Base-by-base conservation (phyloP, 2,113 vertebrate species). In the Labrus mixtus region DNA sequence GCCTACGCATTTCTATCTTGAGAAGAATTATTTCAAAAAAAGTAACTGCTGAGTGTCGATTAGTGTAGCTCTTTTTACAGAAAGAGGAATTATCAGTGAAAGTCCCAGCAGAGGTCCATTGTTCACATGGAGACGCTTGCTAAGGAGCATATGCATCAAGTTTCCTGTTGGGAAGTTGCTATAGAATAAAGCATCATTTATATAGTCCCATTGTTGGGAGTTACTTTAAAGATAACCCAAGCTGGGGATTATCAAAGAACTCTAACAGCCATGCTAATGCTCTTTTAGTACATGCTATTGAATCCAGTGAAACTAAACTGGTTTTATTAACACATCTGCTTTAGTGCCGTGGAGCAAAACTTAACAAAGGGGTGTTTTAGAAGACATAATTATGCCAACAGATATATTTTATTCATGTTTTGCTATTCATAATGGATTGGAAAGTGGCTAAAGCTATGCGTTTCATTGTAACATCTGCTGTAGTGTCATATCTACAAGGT, bases 241-340 rank as follows among this genome's bases (percentile, higher is more conserved):
- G 48, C 43, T 74, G 59, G 2, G 61, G 60, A 85, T 78, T 68
- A 85, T 55, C 46, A 69, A 48, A 59, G 23, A 73, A 75, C 76
- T 22, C 1, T 12, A 50, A 61, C 41, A 65, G 61, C 57, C 10
- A 37, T 41, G 23, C 70, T 70, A 48, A 55, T 55, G 43, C 50
- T 70, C 48, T 23, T 11, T 57, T 58, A 66, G 33, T 45, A 55
- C 71, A 20, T 20, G 48, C 1, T 39, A 23, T 8, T 43, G 46
- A 19, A 45, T 15, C 15, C 43, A 45, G 43, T 45, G 12, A 45
- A 45, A 19, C 46, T 8, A 19, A 6, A 48, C 15, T 19, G 23
- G 59, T 65, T 37, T 64, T 15, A 62, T 72, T 54, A 64, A 51
- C 20, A 48, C 46, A 48, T 17, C 46, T 17, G 17, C 46, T 48